phyloP scores from a whole-genome alignment of 2,797 vertebrate species.

The Okamejei kenojei region DNA sequence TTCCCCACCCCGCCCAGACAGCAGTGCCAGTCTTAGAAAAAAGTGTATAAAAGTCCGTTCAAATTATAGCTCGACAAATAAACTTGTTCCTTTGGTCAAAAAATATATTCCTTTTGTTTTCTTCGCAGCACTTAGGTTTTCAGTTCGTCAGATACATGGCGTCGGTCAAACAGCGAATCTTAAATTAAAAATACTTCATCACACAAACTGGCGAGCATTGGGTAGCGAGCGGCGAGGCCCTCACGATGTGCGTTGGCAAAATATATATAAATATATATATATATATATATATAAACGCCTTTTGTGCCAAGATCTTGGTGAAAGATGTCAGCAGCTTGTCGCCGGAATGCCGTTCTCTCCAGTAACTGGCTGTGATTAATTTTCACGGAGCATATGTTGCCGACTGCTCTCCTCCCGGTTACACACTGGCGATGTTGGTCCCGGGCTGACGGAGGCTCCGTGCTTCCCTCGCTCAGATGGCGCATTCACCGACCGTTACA shows the following conservation, averaged over 20 bases:
- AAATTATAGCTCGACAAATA: slow-evolving; percentile 59
- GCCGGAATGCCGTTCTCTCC: slow-evolving; percentile 61
- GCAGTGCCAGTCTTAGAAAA: slow-evolving; percentile 48
- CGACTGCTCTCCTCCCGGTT: slow-evolving; percentile 51
- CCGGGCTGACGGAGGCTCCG: slow-evolving; percentile 29
- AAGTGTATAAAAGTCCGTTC: slow-evolving; percentile 56
- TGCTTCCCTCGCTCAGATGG: neutral
- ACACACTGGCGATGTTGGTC: slow-evolving; percentile 9
- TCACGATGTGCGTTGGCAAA: slow-evolving; percentile 62
- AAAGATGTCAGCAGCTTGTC: slow-evolving; percentile 59
- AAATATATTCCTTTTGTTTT: slow-evolving; percentile 44
- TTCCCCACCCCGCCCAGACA: neutral
- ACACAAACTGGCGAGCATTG: slow-evolving; percentile 61
- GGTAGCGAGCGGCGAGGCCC: slow-evolving; percentile 61
- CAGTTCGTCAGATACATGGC: slow-evolving; percentile 59
- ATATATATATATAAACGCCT: slow-evolving; percentile 53
- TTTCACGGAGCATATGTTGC: slow-evolving; percentile 56
- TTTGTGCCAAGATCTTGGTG: slow-evolving; percentile 59
- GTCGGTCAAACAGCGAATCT: slow-evolving; percentile 61
- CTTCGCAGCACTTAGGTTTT: slow-evolving; percentile 65
- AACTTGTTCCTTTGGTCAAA: slow-evolving; percentile 63
- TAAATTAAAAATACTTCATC: slow-evolving; percentile 59
- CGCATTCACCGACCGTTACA: slow-evolving; percentile 52
- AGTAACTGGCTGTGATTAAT: slow-evolving; percentile 64
- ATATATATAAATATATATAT: slow-evolving; percentile 54